Conservation (phyloP, 2,113 vertebrate genomes). For the Otolemur garnettii region DNA sequence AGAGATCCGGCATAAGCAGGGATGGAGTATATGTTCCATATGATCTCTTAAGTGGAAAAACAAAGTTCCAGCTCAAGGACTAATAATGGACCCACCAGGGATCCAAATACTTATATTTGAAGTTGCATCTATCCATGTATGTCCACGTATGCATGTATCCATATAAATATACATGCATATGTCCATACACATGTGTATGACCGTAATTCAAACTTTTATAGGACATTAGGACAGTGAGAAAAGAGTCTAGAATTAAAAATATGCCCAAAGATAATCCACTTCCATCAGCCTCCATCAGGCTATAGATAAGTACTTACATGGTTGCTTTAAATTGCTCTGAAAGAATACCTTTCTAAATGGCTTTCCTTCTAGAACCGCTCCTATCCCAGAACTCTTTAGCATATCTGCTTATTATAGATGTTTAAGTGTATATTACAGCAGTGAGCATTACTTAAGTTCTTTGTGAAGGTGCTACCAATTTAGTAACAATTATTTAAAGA, state of each 20-base stretch:
- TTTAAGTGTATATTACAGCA: not conserved
- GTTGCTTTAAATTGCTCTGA: not conserved
- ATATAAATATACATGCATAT: not conserved
- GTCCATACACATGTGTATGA: not conserved
- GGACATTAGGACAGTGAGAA: not conserved
- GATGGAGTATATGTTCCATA: not conserved
- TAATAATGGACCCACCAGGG: not conserved
- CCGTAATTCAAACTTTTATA: not conserved
- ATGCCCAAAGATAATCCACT: not conserved
- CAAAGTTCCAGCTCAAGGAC: not conserved
- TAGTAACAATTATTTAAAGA: not conserved
- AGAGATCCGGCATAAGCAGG: not conserved
- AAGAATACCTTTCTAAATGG: not conserved
- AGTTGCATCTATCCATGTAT: not conserved
- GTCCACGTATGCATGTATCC: too few species aligned
- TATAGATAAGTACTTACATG: not conserved
- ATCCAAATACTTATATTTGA: constrained; percentile 43
- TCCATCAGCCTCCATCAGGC: not conserved
- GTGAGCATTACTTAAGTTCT: not conserved
- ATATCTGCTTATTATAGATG: not conserved
- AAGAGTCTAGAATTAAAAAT: not conserved
- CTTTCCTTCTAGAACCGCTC: not conserved
- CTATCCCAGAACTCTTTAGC: not conserved
- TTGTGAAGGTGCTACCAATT: constrained; percentile 5
- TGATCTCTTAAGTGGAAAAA: not conserved